Evolutionary conservation across 2,797 vertebrate genomes (phyloP).

Genomic region (Heliangelus exortis): DNA sequence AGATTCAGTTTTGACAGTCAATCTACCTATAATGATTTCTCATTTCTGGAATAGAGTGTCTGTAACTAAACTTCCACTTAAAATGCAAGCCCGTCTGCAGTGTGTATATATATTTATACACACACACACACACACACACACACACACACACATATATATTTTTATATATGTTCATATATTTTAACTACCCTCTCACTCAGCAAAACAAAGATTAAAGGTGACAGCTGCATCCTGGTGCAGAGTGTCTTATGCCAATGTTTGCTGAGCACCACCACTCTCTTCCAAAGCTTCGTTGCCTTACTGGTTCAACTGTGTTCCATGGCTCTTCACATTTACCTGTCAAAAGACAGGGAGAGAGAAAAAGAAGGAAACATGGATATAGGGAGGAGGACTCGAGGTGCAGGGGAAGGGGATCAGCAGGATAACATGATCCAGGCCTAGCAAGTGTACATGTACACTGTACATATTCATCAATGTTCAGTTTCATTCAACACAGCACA

Average conservation of each 20-base stretch:
- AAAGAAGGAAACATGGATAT: neutral
- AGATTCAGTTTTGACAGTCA: neutral
- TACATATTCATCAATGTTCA: neutral
- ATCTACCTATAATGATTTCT: neutral
- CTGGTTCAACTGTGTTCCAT: neutral
- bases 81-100: neutral
- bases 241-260: neutral
- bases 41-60: neutral
- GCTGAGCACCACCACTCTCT: neutral
- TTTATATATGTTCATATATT: constrained; percentile 27
- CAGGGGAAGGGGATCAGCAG: neutral
- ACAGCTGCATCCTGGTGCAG: neutral
- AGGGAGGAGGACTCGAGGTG: neutral
- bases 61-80: neutral
- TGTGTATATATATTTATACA: neutral
- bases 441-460: neutral
- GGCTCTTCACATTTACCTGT: neutral
- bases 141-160: neutral
- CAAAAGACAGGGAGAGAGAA: neutral
- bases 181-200: neutral
- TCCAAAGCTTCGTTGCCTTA: neutral
- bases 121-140: neutral
- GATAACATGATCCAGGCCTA: neutral
- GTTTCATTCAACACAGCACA: neutral
- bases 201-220: neutral